A percentile compares a stretch with the other conserved stretches of the same genome.
Conservation (phyloP, 2,113 vertebrate species). For the Ageneiosus marmoratus region DNA sequence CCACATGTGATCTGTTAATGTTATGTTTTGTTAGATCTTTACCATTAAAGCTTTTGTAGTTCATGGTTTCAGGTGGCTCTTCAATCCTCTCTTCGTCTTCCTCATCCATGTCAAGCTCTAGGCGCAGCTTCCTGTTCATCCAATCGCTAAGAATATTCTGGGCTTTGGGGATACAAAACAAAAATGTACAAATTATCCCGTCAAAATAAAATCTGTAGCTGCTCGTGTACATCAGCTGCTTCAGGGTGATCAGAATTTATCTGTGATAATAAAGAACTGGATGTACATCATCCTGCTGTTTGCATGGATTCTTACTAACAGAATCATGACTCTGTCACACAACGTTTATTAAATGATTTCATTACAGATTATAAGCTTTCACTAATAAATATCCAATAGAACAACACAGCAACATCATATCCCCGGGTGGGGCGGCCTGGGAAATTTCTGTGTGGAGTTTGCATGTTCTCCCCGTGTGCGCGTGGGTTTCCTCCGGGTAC, state of each 20-base stretch:
- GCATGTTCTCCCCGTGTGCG: too few relatives aligned
- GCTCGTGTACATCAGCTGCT: background rate
- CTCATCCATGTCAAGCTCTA: constrained; percentile 75
- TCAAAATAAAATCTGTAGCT: background rate
- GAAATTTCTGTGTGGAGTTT: too few relatives aligned
- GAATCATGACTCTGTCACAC: background rate
- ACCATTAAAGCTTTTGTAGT: constrained; percentile 84
- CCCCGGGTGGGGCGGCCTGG: too few relatives aligned
- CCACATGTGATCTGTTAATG: background rate
- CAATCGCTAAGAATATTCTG: constrained; percentile 83
- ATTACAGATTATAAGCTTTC: background rate
- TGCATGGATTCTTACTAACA: background rate
- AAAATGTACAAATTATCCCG: background rate
- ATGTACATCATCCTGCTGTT: background rate
- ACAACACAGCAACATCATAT: too few relatives aligned
- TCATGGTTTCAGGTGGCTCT: constrained; percentile 39
- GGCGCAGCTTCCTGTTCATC: constrained; percentile 80
- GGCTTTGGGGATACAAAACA: constrained; percentile 68
- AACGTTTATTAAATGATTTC: background rate
- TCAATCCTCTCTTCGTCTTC: background rate
- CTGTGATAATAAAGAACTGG: background rate
- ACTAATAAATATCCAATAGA: background rate
- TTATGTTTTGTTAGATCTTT: constrained; percentile 44
- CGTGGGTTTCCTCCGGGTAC: too few relatives aligned
- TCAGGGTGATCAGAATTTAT: background rate